phyloP scores from a whole-genome alignment of 92 coral and sea anemone species.

The Umimayanthus kanabou region DNA sequence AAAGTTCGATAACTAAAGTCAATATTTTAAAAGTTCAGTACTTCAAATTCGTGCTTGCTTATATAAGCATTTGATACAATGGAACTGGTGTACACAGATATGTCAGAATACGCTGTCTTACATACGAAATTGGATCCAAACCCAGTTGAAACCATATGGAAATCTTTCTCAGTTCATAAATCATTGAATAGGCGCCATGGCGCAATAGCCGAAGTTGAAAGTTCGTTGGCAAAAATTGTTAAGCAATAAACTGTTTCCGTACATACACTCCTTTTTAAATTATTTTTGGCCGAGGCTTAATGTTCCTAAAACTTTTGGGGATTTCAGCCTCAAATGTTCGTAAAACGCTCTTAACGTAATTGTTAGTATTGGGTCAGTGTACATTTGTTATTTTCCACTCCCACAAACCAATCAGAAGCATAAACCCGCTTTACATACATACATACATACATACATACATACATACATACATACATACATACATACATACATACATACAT shows the following conservation, averaged over 20 bases:
- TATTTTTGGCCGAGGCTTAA: too few species aligned
- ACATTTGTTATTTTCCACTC: too few species aligned
- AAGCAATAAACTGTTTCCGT: neutral
- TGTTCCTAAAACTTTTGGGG: too few species aligned
- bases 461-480: too few species aligned
- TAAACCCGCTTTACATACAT: too few species aligned
- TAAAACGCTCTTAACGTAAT: too few species aligned
- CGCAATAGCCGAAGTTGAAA: neutral
- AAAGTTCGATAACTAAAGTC: neutral
- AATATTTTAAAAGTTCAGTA: neutral
- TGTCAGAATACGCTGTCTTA: neutral
- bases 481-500: too few species aligned
- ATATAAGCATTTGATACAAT: neutral
- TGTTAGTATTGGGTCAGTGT: too few species aligned
- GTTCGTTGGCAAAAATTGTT: neutral
- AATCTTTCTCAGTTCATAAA: neutral
- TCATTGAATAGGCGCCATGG: conserved; percentile 11
- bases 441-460: too few species aligned
- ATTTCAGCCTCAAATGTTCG: too few species aligned
- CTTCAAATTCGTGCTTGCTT: neutral
- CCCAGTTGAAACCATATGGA: neutral
- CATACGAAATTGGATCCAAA: neutral
- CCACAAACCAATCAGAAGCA: too few species aligned
- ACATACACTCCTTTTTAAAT: too few species aligned
- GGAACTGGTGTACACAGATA: neutral